Evolutionary conservation across 53 echinoderm and acorn worm species (phyloP).

Genomic region (Echinometra lucunter): DNA sequence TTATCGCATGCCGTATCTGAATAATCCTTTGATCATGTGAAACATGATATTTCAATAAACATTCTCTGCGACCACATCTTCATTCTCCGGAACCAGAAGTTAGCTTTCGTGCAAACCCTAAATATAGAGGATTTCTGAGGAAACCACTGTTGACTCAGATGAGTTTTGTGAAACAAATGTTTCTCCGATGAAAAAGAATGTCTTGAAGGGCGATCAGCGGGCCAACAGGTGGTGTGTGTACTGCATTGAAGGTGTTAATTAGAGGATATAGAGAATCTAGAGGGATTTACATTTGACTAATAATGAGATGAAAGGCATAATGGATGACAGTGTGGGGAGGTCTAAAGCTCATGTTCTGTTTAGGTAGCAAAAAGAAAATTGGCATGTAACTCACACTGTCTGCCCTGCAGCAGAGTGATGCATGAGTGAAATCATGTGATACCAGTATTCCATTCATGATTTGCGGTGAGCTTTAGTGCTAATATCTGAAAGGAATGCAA

Average conservation of each 20-base stretch:
- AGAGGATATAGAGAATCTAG: constrained; percentile 41
- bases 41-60: background rate
- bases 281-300: background rate
- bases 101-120: background rate
- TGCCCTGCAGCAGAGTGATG: no score
- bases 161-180: constrained; percentile 42
- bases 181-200: constrained; percentile 10
- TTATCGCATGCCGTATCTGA: background rate
- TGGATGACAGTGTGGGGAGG: background rate
- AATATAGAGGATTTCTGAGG: background rate
- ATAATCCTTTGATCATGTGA: background rate
- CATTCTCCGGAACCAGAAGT: background rate
- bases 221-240: constrained; percentile 7
- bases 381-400: no score
- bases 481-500: no score
- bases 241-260: constrained; percentile 37
- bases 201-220: background rate
- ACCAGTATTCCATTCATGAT: no score
- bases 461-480: no score
- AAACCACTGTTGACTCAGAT: constrained; percentile 31
- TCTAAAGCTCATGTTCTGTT: no score
- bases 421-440: no score
- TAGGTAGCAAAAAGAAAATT: no score
- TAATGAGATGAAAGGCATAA: constrained; percentile 42
- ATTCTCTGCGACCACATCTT: background rate